Evolutionary conservation across 92 coral and sea anemone species (phyloP), one percentile per base, ranked within the genome.

Genomic region (Paragorgia papillata): DNA sequence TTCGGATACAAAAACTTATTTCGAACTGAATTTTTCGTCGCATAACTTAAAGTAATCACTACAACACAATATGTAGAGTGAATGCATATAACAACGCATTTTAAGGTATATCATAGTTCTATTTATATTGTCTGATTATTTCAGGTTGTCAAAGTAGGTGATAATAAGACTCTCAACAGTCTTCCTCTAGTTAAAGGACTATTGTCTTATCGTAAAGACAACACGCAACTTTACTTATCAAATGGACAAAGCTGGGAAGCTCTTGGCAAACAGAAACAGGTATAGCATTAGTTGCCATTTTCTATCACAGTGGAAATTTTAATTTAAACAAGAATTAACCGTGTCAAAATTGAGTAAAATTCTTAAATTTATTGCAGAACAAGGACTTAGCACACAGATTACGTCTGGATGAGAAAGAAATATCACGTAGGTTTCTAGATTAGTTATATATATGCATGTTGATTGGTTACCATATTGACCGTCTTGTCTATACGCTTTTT

Each of bases 201-300:
- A 17, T 27, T 65, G 31, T 65, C 73, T 20, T 65, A 34, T 39
- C 40, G 73, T 43, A 40, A 65, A 10, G 73, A 65, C 73, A 43
- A 32, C 2, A 51, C 24, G 20, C 32, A 65, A 65, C 24, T 65
- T 3, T 65, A 65, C 37, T 2, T 65, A 25, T 34, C 73, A 43
- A 65, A 65, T 40, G 73, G 73, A 15, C 3, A 27, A n/a, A 34
- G 35, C 9, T 65, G 73, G 73, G 53, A 34, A 13, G 26, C 73
- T 20, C 24, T 65, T 43, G 31, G 44, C 4, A 65, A 39, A 2
- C 50, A 65, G n/a, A 40, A 39, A 65, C 51, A 65, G 49, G 73
- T 65, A n/a, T 4, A 20, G 15, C 13, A 60, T 60, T 9, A 10
- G 7, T 60, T 57, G 14, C 25, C 22, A 7, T 57, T 57, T 57